These are phyloP conservation scores for Lasiurus cinereus DNA, from an alignment of 2,113 vertebrate genomes.

Conservation along the genomic window DNA sequence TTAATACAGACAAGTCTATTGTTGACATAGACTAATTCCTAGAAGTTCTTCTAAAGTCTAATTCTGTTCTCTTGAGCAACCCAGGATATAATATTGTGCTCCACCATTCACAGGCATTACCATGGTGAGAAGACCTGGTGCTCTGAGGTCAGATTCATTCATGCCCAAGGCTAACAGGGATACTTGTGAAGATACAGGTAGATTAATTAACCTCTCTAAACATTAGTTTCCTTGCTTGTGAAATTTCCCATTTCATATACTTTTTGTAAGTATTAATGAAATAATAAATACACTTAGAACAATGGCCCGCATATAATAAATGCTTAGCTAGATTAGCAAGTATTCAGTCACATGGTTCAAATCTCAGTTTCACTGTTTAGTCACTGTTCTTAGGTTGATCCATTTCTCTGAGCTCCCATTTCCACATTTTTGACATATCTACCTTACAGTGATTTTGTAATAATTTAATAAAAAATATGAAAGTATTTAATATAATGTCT, in stretches of 20 bases:
- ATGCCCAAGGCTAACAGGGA: not conserved
- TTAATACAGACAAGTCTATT: not conserved
- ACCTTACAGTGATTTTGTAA: not conserved
- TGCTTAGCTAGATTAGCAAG: not conserved
- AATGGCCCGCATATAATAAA: not conserved
- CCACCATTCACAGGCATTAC: not conserved
- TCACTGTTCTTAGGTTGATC: not conserved
- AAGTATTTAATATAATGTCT: not conserved
- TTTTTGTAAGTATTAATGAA: conserved; percentile 2
- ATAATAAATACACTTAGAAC: not conserved
- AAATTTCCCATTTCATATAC: not conserved
- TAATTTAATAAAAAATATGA: not conserved
- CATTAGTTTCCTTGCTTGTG: not conserved
- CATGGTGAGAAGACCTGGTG: not conserved
- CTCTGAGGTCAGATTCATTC: not conserved
- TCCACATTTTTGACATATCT: not conserved
- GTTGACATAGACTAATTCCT: not conserved
- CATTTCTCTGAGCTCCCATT: not conserved
- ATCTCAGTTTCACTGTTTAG: not conserved
- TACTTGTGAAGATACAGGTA: not conserved
- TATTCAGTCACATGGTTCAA: not conserved
- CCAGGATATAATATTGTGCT: not conserved
- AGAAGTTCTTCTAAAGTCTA: not conserved
- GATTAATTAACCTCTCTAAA: not conserved
- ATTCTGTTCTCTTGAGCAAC: not conserved